Percentiles rank a stretch among this genome's conserved stretches.
Evolutionary conservation across 92 coral and sea anemone genomes (phyloP).

Genomic region (Pocillopora meandrina): DNA sequence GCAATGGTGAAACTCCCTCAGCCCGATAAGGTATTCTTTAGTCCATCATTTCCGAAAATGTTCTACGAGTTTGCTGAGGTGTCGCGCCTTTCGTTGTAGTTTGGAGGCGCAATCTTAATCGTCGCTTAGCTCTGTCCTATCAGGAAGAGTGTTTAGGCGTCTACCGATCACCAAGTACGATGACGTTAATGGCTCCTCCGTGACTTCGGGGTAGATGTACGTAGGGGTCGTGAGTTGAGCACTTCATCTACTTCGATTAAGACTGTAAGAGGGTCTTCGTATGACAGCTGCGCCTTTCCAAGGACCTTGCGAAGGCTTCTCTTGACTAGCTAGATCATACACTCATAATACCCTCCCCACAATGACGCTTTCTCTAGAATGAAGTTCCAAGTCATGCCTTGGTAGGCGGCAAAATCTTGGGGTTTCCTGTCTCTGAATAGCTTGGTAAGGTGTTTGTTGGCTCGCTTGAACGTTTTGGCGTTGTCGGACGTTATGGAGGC

Average conservation of each 20-base stretch:
- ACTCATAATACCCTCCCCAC: constrained; percentile 47
- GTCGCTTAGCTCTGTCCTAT: constrained; percentile 15
- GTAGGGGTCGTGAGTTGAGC: constrained; percentile 38
- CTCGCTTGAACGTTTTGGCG: constrained; percentile 32
- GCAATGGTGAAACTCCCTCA: constrained; percentile 13
- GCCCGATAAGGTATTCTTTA: constrained; percentile 43
- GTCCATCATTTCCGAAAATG: constrained; percentile 69
- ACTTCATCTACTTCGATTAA: constrained; percentile 18
- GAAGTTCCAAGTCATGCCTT: constrained; percentile 30
- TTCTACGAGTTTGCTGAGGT: constrained; percentile 2
- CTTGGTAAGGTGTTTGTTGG: constrained; percentile 16
- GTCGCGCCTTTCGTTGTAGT: constrained; percentile 1
- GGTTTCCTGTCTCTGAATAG: constrained; percentile 7
- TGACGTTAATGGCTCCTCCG: constrained; percentile 28
- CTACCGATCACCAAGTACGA: constrained; percentile 41
- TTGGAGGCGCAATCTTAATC: constrained; percentile 11
- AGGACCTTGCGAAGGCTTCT: constrained; percentile 29
- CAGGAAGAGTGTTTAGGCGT: constrained; percentile 22
- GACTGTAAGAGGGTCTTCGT: constrained; percentile 25
- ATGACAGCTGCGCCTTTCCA: constrained; percentile 34
- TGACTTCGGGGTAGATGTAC: constrained; percentile 21
- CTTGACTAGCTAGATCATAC: constrained; percentile 36
- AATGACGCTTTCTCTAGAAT: constrained; percentile 29
- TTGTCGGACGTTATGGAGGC: constrained; percentile 25
- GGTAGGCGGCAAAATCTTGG: constrained; percentile 11